Base-by-base conservation (phyloP, 2,888 invertebrate genomes). In the Caenorhabditis macrosperma region DNA sequence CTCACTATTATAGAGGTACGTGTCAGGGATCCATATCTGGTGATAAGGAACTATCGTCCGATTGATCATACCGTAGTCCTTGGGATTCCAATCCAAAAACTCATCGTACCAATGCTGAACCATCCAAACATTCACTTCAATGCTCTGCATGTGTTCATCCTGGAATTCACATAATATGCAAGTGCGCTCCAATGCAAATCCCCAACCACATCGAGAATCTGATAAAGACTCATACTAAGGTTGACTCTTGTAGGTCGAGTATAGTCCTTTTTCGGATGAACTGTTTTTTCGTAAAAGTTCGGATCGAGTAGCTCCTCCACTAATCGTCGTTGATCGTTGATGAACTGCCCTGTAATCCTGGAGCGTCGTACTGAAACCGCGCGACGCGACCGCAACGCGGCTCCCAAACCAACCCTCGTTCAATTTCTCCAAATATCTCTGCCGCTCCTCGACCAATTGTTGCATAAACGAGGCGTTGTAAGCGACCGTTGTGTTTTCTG, bases 161-260 rank as follows among this genome's bases (percentile, higher is more conserved):
- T 87, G 52, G 50, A 77, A 55, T 54, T 12, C 57, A 30, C 17
- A 7, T 7, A 20, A 6, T 12, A 3, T 22, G 22, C 20, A 10
- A 20, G 12, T 50, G 20, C 17, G 22, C 17, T 26, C 54, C 28
- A 28, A 55, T 20, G 7, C 12, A 64, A 30, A 35, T 17, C 44
- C 84, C 84, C 52, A 28, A 92, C 92, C 87, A 92, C 92, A 84
- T 92, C 92, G 26, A 92, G 91, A 35, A 92, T 91, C 83, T 92
- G 92, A 41, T 92, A 92, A 24, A 92, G 87, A 12, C 91, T 91
- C 83, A 92, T 90, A 64, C 91, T 91, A 76, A 92, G 91, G 35
- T 92, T 92, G 30, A 92, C 91, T 63, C 92, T 91, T 6, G 88
- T 88, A 7, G 88, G 86, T 9, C 61, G n/a, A 1, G 64, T 60